Percentiles rank a stretch among this genome's conserved stretches.
Conservation (phyloP, 1,140 invertebrate species). For the Chelonus insularis region DNA sequence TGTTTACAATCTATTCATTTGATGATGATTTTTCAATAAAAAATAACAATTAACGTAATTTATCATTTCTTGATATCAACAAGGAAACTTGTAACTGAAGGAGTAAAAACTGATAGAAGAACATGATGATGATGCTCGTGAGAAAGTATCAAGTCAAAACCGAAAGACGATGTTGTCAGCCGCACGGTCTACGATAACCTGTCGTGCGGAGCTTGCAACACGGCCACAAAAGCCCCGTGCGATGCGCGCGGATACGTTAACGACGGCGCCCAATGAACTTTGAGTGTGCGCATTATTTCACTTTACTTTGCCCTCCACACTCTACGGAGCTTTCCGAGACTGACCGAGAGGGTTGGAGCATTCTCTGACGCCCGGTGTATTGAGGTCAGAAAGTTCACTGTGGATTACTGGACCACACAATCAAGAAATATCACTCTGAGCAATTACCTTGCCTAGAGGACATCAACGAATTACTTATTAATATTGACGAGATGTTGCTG, state of each 20-base stretch:
- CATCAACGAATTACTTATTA: too few relatives aligned
- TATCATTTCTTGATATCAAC: too few relatives aligned
- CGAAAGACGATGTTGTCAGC: conserved; percentile 30
- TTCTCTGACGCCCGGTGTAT: background rate
- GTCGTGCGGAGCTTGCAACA: conserved; percentile 37
- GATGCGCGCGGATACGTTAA: conserved; percentile 23
- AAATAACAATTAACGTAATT: too few relatives aligned
- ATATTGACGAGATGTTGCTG: too few relatives aligned
- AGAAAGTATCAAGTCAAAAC: background rate
- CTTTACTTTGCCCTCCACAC: background rate
- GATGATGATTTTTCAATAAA: too few relatives aligned
- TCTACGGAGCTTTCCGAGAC: background rate
- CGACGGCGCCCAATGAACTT: conserved; percentile 14
- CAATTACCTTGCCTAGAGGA: too few relatives aligned
- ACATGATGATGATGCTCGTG: too few relatives aligned
- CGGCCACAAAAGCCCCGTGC: conserved; percentile 35
- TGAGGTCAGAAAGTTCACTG: background rate
- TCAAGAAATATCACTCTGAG: background rate
- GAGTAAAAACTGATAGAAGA: too few relatives aligned
- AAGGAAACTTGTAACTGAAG: too few relatives aligned
- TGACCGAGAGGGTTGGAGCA: background rate
- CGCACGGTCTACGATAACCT: conserved; percentile 43
- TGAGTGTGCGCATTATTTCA: conserved; percentile 26
- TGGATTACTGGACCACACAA: background rate
- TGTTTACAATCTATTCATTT: too few relatives aligned